Conservation (phyloP, 1,140 invertebrate species). For the Trichonephila inaurata region DNA sequence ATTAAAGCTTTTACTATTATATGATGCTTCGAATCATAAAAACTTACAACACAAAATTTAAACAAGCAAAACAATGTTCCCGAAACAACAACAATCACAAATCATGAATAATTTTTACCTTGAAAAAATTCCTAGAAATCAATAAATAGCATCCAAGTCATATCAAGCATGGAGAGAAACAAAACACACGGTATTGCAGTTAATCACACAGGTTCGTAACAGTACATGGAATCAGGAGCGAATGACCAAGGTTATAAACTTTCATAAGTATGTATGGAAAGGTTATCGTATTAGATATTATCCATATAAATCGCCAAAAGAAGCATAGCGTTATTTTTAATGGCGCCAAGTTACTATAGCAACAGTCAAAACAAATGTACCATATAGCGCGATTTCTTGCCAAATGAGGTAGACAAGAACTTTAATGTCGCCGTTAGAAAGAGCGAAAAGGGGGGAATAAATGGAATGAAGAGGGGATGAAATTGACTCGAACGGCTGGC, state of each 20-base stretch:
- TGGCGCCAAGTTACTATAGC: not conserved
- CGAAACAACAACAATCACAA: too few species aligned
- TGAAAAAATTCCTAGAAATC: not conserved
- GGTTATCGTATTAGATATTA: not conserved
- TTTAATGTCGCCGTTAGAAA: not conserved
- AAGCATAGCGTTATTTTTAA: too few species aligned
- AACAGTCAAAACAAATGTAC: not conserved
- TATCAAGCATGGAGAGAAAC: not conserved
- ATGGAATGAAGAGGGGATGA: not conserved
- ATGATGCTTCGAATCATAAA: too few species aligned
- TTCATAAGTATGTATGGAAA: constrained; percentile 39
- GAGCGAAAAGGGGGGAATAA: not conserved
- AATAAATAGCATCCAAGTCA: constrained; percentile 16
- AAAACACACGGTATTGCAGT: not conserved
- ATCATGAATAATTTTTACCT: not conserved
- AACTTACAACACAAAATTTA: too few species aligned
- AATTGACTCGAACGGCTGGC: not conserved
- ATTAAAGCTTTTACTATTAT: too few species aligned
- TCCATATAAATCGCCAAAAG: constrained; percentile 12
- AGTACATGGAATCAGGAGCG: not conserved
- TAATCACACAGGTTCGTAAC: not conserved
- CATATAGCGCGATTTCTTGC: not conserved
- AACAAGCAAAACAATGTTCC: too few species aligned
- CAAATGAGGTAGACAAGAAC: not conserved
- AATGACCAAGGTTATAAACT: constrained; percentile 57